These are phyloP conservation scores for Pollenia labialis DNA, from an alignment of 2,888 invertebrate genomes.

Conservation along the genomic window DNA sequence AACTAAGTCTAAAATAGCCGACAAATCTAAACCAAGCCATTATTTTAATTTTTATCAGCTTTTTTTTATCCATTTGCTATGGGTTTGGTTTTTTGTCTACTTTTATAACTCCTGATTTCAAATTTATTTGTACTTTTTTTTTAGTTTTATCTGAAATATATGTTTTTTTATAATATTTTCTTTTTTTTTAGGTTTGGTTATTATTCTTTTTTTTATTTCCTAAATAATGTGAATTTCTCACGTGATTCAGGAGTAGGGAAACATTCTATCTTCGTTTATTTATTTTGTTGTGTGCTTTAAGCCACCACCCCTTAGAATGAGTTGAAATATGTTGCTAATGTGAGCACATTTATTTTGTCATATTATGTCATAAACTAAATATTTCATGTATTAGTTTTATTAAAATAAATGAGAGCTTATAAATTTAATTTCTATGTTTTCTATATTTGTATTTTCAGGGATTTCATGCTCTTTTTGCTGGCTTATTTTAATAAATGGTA, in stretches of 20 bases:
- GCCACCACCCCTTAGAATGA: not conserved
- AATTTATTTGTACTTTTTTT: not conserved
- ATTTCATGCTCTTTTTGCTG: not conserved
- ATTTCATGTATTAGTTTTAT: slow-evolving; percentile 27
- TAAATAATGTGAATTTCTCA: slow-evolving; percentile 36
- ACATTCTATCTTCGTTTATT: not conserved
- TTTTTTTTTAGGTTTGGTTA: not conserved
- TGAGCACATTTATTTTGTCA: slow-evolving; percentile 54
- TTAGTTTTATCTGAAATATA: slow-evolving; percentile 8
- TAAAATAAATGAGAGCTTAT: slow-evolving; percentile 42
- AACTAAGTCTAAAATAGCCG: not conserved
- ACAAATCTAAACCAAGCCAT: slow-evolving; percentile 20
- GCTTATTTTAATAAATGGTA: slow-evolving; percentile 13
- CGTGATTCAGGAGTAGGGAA: slow-evolving; percentile 11
- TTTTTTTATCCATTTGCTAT: slow-evolving; percentile 8
- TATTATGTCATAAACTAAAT: slow-evolving; percentile 47
- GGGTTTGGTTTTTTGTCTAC: slow-evolving; percentile 3
- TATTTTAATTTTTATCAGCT: slow-evolving; percentile 13
- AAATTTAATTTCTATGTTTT: slow-evolving; percentile 34
- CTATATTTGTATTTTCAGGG: slow-evolving; percentile 35
- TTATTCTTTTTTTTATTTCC: not conserved
- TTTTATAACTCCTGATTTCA: not conserved
- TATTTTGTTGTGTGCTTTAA: not conserved
- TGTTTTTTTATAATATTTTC: not conserved
- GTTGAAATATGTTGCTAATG: slow-evolving; percentile 37